These are phyloP conservation scores for Oophaga pumilio DNA, from an alignment of 2,113 vertebrate species.

Conservation along the genomic window DNA sequence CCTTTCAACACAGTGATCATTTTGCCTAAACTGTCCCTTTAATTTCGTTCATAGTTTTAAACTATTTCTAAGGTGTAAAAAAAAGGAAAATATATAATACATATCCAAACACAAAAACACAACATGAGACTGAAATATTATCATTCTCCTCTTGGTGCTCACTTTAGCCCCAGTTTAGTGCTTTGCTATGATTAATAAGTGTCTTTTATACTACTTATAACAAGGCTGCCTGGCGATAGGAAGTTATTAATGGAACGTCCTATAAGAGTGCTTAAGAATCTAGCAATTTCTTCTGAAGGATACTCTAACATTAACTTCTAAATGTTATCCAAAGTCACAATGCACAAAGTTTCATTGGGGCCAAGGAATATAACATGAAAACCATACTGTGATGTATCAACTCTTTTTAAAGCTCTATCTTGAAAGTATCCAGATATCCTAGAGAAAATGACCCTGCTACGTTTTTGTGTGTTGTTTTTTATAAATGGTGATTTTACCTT, in stretches of 20 bases:
- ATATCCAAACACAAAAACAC: neutral
- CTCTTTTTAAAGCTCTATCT: neutral
- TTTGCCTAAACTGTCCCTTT: too few relatives aligned
- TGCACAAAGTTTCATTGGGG: neutral
- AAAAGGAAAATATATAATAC: too few relatives aligned
- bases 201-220: neutral
- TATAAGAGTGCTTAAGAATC: neutral
- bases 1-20: too few relatives aligned
- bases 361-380: neutral
- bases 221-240: neutral
- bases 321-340: neutral
- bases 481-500: conserved; percentile 20
- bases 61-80: too few relatives aligned
- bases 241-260: neutral
- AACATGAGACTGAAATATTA: neutral
- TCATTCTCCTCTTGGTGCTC: neutral
- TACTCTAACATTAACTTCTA: neutral
- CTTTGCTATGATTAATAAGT: neutral
- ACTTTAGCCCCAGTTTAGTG: neutral
- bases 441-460: conserved; percentile 3
- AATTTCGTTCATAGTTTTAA: too few relatives aligned
- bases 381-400: conserved; percentile 3
- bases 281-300: neutral
- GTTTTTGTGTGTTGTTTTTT: conserved; percentile 18
- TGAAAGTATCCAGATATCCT: neutral